Conservation (phyloP, 1,140 invertebrate genomes). For the Drosophila suzukii region DNA sequence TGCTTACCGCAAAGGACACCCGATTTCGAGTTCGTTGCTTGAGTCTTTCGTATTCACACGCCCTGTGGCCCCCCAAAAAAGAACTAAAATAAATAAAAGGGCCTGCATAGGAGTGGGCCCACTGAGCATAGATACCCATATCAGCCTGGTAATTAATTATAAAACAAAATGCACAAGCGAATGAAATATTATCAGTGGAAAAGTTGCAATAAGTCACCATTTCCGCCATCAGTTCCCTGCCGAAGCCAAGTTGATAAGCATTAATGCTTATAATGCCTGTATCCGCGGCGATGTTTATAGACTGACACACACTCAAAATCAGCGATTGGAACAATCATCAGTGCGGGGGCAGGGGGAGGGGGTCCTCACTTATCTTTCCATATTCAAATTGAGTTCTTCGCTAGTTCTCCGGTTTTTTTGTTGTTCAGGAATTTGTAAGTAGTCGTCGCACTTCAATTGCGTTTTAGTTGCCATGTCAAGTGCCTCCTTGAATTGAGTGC, state of each 20-base stretch:
- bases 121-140: constrained; percentile 31
- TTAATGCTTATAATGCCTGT: constrained; percentile 22
- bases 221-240: constrained; percentile 72
- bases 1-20: constrained; percentile 35
- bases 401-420: constrained; percentile 11
- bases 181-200: constrained; percentile 29
- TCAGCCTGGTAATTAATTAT: constrained; percentile 53
- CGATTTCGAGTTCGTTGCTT: constrained; percentile 60
- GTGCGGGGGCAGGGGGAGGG: constrained; percentile 31
- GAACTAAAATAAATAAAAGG: background rate
- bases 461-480: constrained; percentile 62
- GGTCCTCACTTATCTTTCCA: constrained; percentile 58
- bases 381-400: constrained; percentile 73
- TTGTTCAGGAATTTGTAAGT: constrained; percentile 64
- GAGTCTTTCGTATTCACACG: constrained; percentile 64
- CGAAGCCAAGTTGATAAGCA: constrained; percentile 48
- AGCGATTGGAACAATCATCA: constrained; percentile 79
- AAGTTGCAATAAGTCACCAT: constrained; percentile 71
- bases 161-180: constrained; percentile 43
- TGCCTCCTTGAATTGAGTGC: constrained; percentile 39
- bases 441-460: constrained; percentile 72
- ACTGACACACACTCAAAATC: constrained; percentile 76
- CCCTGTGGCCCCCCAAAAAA: background rate
- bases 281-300: constrained; percentile 47
- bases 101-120: constrained; percentile 53